Base-by-base conservation (phyloP, 2,888 invertebrate species). In the Apodemia mormo region DNA sequence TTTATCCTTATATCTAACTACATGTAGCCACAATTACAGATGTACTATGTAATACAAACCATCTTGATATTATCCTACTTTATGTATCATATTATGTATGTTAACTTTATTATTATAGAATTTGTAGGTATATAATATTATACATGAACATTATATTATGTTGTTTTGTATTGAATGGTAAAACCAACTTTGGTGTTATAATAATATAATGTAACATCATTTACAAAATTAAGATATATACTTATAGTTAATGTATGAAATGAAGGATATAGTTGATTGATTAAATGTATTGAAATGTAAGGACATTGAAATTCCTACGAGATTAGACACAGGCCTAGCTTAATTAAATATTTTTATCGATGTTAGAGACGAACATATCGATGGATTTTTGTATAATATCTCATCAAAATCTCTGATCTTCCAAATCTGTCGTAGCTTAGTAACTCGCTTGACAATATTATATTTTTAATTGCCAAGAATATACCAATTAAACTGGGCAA, bases 281-380 rank as follows among this genome's bases (percentile, higher is more conserved):
- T 40, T 40, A 40, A 65, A 52, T 68, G n/a, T 68, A 58, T 61
- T 56, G 43, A 68, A 64, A 65, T 30, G 37, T 58, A 68, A 66
- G 49, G 49, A 49, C 14, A 14, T 49, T 67, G 33, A 69, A 45
- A 37, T 29, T 69, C 52, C 43, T 54, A 14, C 43, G 65, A 64
- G 61, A 66, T 43, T 40, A 66, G 68, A 70, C 67, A 73, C 73
- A 71, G 78, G 77, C 78, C 77, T 80, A 81, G 74, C 72, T 78
- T 74, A 73, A 71, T 70, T 72, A 66, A 61, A 82, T 82, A 81
- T 82, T 86, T 85, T 81, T 77, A 82, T 88, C 80, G 85, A 80
- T 90, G 86, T 88, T 89, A 88, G 86, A 82, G 83, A 85, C 83
- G 83, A 85, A 87, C 87, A 92, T 91, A 90, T 91, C 88, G 86